A percentile compares a stretch with the other conserved stretches of the same genome.
Evolutionary conservation across 2,888 invertebrate species (phyloP).

Genomic region (Acrobasis suavella): DNA sequence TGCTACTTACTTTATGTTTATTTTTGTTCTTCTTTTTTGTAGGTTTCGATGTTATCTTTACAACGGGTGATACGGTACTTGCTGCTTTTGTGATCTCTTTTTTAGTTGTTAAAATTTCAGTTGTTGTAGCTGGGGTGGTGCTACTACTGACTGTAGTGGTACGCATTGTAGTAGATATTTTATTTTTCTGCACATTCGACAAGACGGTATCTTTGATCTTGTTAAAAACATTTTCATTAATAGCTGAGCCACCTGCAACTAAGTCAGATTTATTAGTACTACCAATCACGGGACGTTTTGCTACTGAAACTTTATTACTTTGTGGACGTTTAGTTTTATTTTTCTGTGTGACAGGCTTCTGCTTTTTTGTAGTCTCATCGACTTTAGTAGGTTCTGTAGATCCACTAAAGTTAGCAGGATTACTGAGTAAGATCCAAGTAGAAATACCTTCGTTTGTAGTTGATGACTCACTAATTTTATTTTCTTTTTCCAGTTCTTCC

Average conservation of each 20-base stretch:
- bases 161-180: slow-evolving; percentile 53
- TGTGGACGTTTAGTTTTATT: slow-evolving; percentile 67
- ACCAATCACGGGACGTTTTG: slow-evolving; percentile 68
- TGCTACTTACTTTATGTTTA: slow-evolving; percentile 55
- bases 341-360: slow-evolving; percentile 54
- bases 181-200: slow-evolving; percentile 78
- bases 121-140: slow-evolving; percentile 50
- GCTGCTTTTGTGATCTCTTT: slow-evolving; percentile 55
- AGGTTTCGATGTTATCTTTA: slow-evolving; percentile 59
- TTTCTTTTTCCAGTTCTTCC: slow-evolving; percentile 83
- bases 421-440: slow-evolving; percentile 89
- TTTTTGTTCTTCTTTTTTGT: slow-evolving; percentile 70
- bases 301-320: slow-evolving; percentile 51
- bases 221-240: slow-evolving; percentile 78
- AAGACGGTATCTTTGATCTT: slow-evolving; percentile 85
- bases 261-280: slow-evolving; percentile 76
- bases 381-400: slow-evolving; percentile 69
- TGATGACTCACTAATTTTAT: slow-evolving; percentile 72
- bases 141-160: slow-evolving; percentile 45
- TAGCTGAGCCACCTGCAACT: slow-evolving; percentile 72
- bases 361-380: slow-evolving; percentile 61
- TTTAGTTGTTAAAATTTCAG: slow-evolving; percentile 52
- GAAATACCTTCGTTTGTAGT: slow-evolving; percentile 86
- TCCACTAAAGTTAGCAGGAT: slow-evolving; percentile 53
- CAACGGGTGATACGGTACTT: slow-evolving; percentile 37